phyloP scores from a whole-genome alignment of 2,797 vertebrate genomes.

The Gorsachius magnificus region DNA sequence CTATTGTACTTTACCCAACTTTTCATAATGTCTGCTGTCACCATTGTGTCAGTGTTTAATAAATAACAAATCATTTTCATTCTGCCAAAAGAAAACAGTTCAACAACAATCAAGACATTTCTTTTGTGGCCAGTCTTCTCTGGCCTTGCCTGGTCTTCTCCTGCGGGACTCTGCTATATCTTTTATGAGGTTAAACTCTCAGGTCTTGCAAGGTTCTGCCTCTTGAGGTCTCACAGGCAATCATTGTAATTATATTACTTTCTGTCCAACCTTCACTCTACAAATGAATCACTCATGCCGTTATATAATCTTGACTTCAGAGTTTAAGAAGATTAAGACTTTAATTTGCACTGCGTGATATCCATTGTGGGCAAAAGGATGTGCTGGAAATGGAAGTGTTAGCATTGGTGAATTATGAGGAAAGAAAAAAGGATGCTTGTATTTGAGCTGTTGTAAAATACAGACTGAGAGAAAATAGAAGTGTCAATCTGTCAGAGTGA shows the following conservation, averaged over 20 bases:
- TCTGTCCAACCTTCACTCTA: slow-evolving; percentile 37
- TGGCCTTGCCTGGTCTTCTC: not conserved
- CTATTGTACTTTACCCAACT: not conserved
- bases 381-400: not conserved
- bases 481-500: not conserved
- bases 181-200: not conserved
- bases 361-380: not conserved
- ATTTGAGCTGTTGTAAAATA: not conserved
- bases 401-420: not conserved
- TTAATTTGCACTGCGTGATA: not conserved
- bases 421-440: not conserved
- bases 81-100: not conserved
- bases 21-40: not conserved
- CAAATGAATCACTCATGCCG: not conserved
- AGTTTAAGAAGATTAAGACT: not conserved
- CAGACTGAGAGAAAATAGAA: not conserved
- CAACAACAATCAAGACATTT: not conserved
- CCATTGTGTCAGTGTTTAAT: not conserved
- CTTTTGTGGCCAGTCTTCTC: not conserved
- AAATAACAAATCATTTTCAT: not conserved
- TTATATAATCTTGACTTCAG: not conserved
- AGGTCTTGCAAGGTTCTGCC: not conserved
- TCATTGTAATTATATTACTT: slow-evolving; percentile 35
- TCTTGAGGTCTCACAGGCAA: slow-evolving; percentile 24
- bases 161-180: not conserved